Evolutionary conservation across 2,797 vertebrate genomes (phyloP).

Genomic region (Propithecus deckenii): DNA sequence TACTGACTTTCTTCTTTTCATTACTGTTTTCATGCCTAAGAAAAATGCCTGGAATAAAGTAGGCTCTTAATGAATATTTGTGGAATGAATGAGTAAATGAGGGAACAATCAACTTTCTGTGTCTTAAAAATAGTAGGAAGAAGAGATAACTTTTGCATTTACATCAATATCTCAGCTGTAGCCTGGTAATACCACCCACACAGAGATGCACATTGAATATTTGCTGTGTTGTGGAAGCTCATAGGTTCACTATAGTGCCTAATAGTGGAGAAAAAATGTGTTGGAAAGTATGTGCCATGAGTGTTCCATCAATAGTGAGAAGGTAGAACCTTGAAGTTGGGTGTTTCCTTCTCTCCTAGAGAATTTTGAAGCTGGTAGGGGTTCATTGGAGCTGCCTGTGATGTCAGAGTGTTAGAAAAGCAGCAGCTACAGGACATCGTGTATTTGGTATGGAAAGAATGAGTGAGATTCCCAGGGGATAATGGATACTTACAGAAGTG

Average conservation of each 20-base stretch:
- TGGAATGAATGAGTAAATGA: neutral
- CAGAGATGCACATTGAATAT: neutral
- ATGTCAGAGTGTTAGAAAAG: neutral
- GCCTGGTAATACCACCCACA: neutral
- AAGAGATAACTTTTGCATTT: neutral
- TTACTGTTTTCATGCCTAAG: neutral
- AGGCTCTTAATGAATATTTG: neutral
- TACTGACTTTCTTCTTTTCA: neutral
- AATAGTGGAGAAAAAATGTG: neutral
- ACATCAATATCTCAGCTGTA: neutral
- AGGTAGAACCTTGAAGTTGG: neutral
- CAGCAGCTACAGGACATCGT: neutral
- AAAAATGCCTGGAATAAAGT: neutral
- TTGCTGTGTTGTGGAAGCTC: neutral
- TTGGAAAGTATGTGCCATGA: neutral
- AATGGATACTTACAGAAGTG: neutral
- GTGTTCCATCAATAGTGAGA: neutral
- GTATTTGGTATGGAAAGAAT: neutral
- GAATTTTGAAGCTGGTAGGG: neutral
- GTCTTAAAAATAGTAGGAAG: neutral
- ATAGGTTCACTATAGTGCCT: accelerated
- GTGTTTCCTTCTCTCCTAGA: neutral
- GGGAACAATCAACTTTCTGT: neutral
- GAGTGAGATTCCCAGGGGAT: neutral
- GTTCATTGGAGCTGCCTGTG: neutral